These are phyloP conservation scores for Myotis lucifugus DNA, from an alignment of 2,113 vertebrate genomes.

Conservation along the genomic window DNA sequence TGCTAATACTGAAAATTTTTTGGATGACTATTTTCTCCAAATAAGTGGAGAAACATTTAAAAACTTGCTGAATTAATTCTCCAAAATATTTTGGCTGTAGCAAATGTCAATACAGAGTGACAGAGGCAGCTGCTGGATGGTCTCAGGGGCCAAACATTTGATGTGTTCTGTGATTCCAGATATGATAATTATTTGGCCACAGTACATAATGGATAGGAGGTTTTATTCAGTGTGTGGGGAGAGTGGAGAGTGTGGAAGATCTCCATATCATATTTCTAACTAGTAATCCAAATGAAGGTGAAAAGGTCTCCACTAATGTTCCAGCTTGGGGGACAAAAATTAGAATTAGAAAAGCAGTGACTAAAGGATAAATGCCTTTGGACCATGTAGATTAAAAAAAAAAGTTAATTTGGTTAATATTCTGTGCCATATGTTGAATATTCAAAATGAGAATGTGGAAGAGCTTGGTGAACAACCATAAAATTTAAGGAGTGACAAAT, in stretches of 20 bases:
- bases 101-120: background rate
- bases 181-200: slow-evolving; percentile 5
- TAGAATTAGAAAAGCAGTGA: background rate
- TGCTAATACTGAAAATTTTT: background rate
- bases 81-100: background rate
- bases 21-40: background rate
- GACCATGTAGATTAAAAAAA: background rate
- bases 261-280: background rate
- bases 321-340: too few relatives aligned
- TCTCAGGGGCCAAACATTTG: background rate
- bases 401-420: background rate
- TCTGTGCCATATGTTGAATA: background rate
- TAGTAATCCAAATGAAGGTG: background rate
- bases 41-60: background rate
- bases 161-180: background rate
- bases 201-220: background rate
- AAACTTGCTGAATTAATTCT: background rate
- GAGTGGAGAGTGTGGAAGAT: background rate
- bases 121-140: background rate
- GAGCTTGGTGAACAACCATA: background rate
- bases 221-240: background rate
- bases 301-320: background rate
- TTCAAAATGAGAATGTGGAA: background rate
- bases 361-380: background rate
- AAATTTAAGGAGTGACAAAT: background rate